These are phyloP conservation scores for Muraenolepis orangiensis DNA, from an alignment of 2,797 vertebrate genomes.

Conservation along the genomic window DNA sequence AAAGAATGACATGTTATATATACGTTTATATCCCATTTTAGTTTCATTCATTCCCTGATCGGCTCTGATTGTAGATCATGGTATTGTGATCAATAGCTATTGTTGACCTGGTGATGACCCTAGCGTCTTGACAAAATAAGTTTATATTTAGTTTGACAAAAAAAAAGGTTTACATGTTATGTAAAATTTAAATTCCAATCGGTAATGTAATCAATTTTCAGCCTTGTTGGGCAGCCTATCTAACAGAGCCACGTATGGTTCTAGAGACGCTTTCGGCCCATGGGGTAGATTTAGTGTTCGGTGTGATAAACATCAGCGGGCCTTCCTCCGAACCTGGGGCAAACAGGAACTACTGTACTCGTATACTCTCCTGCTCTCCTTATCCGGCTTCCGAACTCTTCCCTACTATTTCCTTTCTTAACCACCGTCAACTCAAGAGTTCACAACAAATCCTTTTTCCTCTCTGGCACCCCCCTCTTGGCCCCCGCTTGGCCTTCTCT, in stretches of 20 bases:
- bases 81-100: not conserved
- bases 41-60: not conserved
- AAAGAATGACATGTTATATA: no score
- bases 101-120: not conserved
- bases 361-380: constrained; percentile 50
- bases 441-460: constrained; percentile 25
- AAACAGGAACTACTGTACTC: constrained; percentile 61
- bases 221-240: not conserved
- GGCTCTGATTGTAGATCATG: not conserved
- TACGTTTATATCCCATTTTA: not conserved
- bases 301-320: not conserved
- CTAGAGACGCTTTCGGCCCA: not conserved
- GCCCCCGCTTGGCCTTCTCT: constrained; percentile 33
- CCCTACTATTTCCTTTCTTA: constrained; percentile 12
- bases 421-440: not conserved
- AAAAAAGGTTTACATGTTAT: not conserved
- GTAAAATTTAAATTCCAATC: not conserved
- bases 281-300: not conserved
- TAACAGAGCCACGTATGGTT: not conserved
- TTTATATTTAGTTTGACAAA: no score
- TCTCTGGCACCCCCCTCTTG: constrained; percentile 29
- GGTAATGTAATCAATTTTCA: not conserved
- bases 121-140: not conserved
- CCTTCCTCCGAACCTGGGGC: constrained; percentile 17
- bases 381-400: constrained; percentile 16